Conservation (phyloP, 2,888 invertebrate species). For the Willowsia nigromaculata region DNA sequence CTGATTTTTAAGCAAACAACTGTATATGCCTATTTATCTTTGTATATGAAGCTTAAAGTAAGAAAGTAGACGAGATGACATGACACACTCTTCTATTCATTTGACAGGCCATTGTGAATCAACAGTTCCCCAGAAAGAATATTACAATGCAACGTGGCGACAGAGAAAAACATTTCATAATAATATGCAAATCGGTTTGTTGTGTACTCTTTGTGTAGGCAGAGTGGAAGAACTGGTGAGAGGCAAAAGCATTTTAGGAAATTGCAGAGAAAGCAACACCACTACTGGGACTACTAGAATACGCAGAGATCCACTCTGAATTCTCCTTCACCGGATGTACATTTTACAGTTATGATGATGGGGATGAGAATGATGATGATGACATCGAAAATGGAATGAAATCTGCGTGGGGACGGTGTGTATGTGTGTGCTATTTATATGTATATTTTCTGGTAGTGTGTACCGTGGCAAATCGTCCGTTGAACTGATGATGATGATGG, state of each 20-base stretch:
- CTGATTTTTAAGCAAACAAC: no score
- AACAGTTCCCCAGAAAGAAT: conserved; percentile 12
- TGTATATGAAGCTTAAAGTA: background rate
- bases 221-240: background rate
- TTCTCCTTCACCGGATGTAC: background rate
- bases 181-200: background rate
- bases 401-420: background rate
- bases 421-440: background rate
- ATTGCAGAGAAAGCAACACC: background rate
- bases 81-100: background rate
- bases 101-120: conserved; percentile 30
- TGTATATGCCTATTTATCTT: no score
- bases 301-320: background rate
- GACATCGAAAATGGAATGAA: conserved; percentile 25
- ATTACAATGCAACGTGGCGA: background rate
- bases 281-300: background rate
- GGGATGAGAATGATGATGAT: background rate
- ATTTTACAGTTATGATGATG: conserved; percentile 9
- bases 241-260: conserved; percentile 1
- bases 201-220: background rate
- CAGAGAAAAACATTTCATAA: background rate
- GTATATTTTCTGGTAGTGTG: background rate
- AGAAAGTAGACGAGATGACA: background rate
- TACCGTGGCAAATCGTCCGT: conserved; percentile 31
- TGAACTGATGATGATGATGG: background rate